Evolutionary conservation across 2,888 invertebrate species (phyloP), one percentile per base, ranked within the genome.

Genomic region (Rhyacophila evoluta): DNA sequence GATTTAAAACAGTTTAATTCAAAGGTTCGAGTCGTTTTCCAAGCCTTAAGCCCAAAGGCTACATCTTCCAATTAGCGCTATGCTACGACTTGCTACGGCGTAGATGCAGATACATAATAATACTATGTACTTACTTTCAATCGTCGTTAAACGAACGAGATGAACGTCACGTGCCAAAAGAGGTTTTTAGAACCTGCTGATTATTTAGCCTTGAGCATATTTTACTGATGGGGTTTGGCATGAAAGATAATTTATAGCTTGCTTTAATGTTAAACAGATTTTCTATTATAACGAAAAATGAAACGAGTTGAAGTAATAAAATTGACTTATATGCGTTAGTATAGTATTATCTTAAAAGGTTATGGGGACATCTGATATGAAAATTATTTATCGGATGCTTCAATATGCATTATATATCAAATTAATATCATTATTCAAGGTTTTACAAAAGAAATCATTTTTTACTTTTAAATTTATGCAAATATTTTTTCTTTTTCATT

Each of bases 121-220:
- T 33, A 33, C 6, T 33, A 33, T 33, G 29, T 33, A 33, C 29
- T 33, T 55, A 55, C 10, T 19, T 12, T 25, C 5, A 55, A 55
- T 55, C 55, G 55, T 55, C 55, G 55, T 55, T 55, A 55, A 55
- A 19, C 55, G 55, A 55, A 55, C 19, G 55, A 19, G 55, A 15
- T 55, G 15, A 55, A 55, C 55, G 55, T 55, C 55, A 55, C 55
- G 55, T 55, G 55, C 55, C 55, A 25, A 55, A 55, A 55, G 15
- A 6, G 55, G 55, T 19, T 55, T 55, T 55, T 25, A 8, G 5
- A 55, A 55, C 25, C 55, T 55, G 55, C 15, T 55, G 55, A 19
- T 55, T 55, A 55, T n/a, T n/a, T 19, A 8, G 55, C 55, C 55
- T 10, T 25, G 8, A 19, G 55, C 55, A 19, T 55, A 55, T 19